Evolutionary conservation across 2,888 invertebrate genomes (phyloP), one percentile per base, ranked within the genome.

Genomic region (Bruchidius siliquastri): DNA sequence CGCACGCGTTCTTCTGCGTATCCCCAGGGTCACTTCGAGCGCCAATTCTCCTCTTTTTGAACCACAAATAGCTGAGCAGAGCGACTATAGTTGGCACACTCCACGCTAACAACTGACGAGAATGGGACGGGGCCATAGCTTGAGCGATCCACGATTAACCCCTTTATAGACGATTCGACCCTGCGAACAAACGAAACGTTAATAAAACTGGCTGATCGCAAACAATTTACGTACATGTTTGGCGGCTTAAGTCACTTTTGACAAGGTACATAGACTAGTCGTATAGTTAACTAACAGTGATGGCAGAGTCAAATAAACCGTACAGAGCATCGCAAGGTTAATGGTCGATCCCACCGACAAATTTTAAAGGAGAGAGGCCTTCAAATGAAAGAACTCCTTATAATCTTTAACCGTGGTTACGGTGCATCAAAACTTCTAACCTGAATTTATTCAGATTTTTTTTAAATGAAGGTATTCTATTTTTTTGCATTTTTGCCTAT

Each of bases 21-120:
- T 91, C 92, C 83, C 92, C 92, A 79, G 92, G 91, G 91, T 93
- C 93, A 92, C 90, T 91, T 90, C 89, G 90, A 85, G 90, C 90
- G 84, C 90, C 90, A 86, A 91, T 90, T 88, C 92, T 91, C 89
- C 91, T 93, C 88, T 92, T 93, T 88, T 91, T 92, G 91, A 92
- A 93, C 94, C 94, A 95, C 85, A 92, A 91, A 86, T 94, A 91
- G 82, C 93, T 93, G 87, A 94, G 89, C 83, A 94, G 89, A 83
- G 94, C 90, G 82, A 93, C 94, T 88, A 94, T 90, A 82, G 93
- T 92, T 85, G 94, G 94, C 82, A 94, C 89, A 83, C 92, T 92
- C 90, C 93, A 91, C 89, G 92, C 91, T 85, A 94, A 89, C 84
- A 94, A 86, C 87, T 93, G 94, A 86, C 92, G 91, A 88, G 91